Evolutionary conservation across 2,113 vertebrate species (phyloP).

Genomic region (Apodemus sylvaticus): DNA sequence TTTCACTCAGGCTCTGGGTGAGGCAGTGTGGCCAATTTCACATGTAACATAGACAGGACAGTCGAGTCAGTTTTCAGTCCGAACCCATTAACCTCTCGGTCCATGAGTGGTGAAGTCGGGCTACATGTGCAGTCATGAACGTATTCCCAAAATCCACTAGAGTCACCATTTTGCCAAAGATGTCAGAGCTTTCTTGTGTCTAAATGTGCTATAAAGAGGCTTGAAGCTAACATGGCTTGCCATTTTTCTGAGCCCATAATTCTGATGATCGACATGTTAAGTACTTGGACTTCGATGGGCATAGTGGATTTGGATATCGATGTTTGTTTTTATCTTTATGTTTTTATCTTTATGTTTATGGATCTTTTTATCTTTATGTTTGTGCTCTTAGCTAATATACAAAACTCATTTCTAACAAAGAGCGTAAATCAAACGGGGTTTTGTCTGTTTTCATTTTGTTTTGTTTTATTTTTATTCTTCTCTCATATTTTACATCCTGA

Average conservation of each 20-base stretch:
- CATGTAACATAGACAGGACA: not conserved
- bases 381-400: not conserved
- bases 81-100: not conserved
- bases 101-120: not conserved
- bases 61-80: not conserved
- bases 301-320: not conserved
- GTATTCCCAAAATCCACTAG: not conserved
- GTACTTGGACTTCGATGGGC: not conserved
- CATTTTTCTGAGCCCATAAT: not conserved
- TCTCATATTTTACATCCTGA: not conserved
- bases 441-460: not conserved
- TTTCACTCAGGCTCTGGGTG: not conserved
- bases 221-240: not conserved
- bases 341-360: not conserved
- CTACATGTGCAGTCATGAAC: not conserved
- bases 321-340: not conserved
- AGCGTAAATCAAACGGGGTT: not conserved
- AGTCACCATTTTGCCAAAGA: not conserved
- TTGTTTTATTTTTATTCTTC: not conserved
- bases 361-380: not conserved
- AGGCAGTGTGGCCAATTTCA: not conserved
- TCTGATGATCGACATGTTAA: not conserved
- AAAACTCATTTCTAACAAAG: constrained; percentile 10
- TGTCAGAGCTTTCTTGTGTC: not conserved
- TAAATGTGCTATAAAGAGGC: not conserved